Base-by-base conservation (phyloP, 2,113 vertebrate genomes). In the Tonatia bakeri region DNA sequence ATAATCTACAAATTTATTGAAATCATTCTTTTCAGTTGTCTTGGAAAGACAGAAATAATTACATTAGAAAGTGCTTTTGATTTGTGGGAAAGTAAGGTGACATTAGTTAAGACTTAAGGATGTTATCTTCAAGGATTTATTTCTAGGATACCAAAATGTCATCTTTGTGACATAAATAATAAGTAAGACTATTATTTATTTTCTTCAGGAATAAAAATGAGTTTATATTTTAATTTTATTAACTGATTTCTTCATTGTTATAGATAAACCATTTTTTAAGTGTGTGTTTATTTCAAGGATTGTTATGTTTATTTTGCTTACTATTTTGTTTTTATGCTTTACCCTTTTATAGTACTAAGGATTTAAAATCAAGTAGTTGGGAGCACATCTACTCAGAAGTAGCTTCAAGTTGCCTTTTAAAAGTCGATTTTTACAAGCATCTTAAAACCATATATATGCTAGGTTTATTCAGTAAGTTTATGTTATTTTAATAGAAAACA, bases 401-500 rank as follows among this genome's bases (percentile, higher is more conserved):
- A 36, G 15, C 64, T 61, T 92, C 87, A 76, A 8, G 59, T 87
- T 87, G 43, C 31, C 50, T 56, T 81, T 86, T 77, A 38, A 83
- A 87, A 87, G 24, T 65, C 95, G 54, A 52, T 87, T 82, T 92
- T 86, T 86, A 56, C 3, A 76, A 73, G 17, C 43, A 82, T n/a
- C 33, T 89, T 83, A 76, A 87, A 76, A 19, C 61, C 28, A 24
- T 36, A 59, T 73, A 22, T 64, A 4, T 88, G 47, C 22, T 86
- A 20, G 17, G 11, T 92, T 67, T 90, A 65, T 43, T 22, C 22
- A 24, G 1, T 50, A 72, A 43, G 19, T 52, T 52, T 13, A 11
- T 84, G 73, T 91, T 16, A 76, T 86, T 95, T 87, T 76, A 65
- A 72, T 76, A 75, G 90, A 83, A 89, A 89, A 64, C 15, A 67